phyloP scores from a whole-genome alignment of 1,140 invertebrate species.

The Drosophila jambulina region DNA sequence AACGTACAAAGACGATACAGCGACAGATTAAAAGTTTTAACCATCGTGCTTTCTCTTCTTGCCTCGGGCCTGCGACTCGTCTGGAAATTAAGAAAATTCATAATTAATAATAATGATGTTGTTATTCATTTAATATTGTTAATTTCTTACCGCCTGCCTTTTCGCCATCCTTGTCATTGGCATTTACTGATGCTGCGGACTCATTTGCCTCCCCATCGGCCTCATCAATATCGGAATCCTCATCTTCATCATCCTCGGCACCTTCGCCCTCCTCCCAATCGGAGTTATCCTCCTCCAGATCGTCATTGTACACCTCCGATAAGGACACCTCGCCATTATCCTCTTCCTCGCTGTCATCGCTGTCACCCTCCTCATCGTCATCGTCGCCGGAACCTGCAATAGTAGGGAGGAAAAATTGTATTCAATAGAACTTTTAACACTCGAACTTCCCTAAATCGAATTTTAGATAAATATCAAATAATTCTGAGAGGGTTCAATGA shows the following conservation, averaged over 20 bases:
- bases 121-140: not conserved
- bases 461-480: not conserved
- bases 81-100: constrained; percentile 16
- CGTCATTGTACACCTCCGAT: constrained; percentile 83
- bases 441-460: constrained; percentile 43
- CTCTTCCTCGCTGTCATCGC: constrained; percentile 86
- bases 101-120: not conserved
- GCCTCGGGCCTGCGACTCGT: constrained; percentile 87
- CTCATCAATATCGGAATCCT: constrained; percentile 86
- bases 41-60: constrained; percentile 91
- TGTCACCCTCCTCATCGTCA: constrained; percentile 86
- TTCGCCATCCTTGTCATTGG: constrained; percentile 57
- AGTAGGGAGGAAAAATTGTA: constrained; percentile 6
- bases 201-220: constrained; percentile 83
- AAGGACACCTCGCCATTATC: constrained; percentile 86
- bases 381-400: constrained; percentile 87
- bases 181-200: constrained; percentile 59
- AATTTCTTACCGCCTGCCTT: constrained; percentile 52
- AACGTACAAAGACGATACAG: constrained; percentile 76
- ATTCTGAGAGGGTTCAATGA: not conserved
- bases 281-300: constrained; percentile 83
- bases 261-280: constrained; percentile 82
- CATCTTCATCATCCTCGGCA: constrained; percentile 84
- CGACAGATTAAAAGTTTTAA: constrained; percentile 58
- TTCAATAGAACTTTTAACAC: not conserved